These are phyloP conservation scores for Geophilus truncorum DNA, from an alignment of 2,888 invertebrate genomes.

Conservation along the genomic window DNA sequence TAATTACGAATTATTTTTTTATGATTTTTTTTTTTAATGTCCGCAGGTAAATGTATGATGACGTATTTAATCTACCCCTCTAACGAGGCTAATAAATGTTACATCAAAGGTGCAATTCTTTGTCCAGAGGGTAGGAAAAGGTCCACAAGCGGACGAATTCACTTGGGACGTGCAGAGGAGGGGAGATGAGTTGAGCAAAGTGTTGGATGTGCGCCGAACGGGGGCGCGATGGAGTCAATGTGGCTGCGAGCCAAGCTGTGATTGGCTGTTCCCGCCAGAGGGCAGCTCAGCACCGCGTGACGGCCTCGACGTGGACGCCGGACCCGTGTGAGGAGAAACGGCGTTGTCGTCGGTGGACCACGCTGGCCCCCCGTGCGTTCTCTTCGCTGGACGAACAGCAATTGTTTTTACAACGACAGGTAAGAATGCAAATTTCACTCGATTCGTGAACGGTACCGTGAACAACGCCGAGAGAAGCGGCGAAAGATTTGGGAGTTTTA, in stretches of 20 bases:
- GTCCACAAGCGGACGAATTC: neutral
- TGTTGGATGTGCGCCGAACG: neutral
- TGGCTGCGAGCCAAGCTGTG: conserved; percentile 1
- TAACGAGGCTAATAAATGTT: neutral
- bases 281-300: conserved; percentile 11
- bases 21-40: too few relatives aligned
- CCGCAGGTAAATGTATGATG: neutral
- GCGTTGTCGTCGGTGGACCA: conserved; percentile 15
- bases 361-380: conserved; percentile 8
- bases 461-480: neutral
- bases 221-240: conserved; percentile 20
- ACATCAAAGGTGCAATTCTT: neutral
- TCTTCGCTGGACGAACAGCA: neutral
- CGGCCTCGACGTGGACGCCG: conserved; percentile 20
- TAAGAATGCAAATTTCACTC: neutral
- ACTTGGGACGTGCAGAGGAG: neutral
- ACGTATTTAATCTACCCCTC: neutral
- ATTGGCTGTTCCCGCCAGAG: conserved; percentile 20
- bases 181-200: neutral
- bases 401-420: neutral
- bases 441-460: neutral
- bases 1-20: neutral
- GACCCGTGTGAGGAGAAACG: conserved; percentile 12
- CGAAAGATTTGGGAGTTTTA: neutral
- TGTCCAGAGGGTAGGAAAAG: conserved; percentile 10